phyloP scores from a whole-genome alignment of 2,888 invertebrate species.

The Neoscelio sp. region DNA sequence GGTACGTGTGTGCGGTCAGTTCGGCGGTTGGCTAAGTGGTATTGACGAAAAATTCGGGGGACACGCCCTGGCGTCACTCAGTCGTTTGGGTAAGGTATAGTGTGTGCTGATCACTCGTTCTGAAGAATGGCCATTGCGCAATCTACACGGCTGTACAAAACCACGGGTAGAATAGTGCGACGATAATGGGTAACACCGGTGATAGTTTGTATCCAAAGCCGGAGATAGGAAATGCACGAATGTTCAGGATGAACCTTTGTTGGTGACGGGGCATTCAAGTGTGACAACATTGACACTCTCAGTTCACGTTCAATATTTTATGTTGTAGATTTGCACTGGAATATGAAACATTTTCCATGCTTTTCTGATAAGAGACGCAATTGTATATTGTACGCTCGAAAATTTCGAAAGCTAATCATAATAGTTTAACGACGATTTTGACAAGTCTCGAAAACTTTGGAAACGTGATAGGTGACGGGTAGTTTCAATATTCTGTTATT shows the following conservation, averaged over 20 bases:
- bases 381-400: conserved; percentile 1
- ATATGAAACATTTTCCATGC: neutral
- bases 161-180: conserved; percentile 37
- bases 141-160: conserved; percentile 42
- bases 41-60: conserved; percentile 74
- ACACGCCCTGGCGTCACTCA: conserved; percentile 43
- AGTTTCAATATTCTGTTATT: no score
- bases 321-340: neutral
- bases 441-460: conserved; percentile 7
- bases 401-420: neutral
- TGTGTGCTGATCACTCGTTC: conserved; percentile 30
- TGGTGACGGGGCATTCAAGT: conserved; percentile 22
- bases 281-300: conserved; percentile 33
- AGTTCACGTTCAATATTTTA: conserved; percentile 36
- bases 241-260: conserved; percentile 43
- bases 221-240: conserved; percentile 40
- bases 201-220: conserved; percentile 37
- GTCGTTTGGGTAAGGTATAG: conserved; percentile 48
- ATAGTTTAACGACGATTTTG: conserved; percentile 4
- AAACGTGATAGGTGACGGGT: no score
- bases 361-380: conserved; percentile 6
- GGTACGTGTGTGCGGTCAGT: conserved; percentile 72
- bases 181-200: conserved; percentile 40
- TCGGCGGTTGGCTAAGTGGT: conserved; percentile 73
- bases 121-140: conserved; percentile 39